A percentile compares a stretch with the other conserved stretches of the same genome.
phyloP scores from a whole-genome alignment of 2,888 invertebrate species.

The Disparrhopalites patrizii region DNA sequence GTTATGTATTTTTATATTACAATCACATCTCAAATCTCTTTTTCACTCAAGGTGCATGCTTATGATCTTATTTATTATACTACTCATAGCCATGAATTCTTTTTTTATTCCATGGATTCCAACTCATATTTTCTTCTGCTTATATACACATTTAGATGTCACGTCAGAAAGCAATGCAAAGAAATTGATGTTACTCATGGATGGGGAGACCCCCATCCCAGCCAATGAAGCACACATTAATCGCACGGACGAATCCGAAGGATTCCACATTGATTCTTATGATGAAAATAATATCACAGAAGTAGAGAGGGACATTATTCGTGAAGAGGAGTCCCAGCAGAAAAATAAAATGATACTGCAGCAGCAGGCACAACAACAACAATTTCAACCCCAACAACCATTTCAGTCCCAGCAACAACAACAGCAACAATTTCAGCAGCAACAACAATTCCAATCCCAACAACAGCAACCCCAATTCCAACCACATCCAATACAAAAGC shows the following conservation, averaged over 20 bases:
- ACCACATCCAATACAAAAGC: background rate
- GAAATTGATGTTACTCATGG: slow-evolving; percentile 24
- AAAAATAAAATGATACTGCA: too few species aligned
- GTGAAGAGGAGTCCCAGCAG: background rate
- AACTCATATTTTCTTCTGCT: too few species aligned
- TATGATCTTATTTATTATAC: too few species aligned
- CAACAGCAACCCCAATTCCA: too few species aligned
- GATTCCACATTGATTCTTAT: slow-evolving; percentile 19
- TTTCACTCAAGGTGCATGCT: too few species aligned
- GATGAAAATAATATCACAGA: slow-evolving; percentile 19
- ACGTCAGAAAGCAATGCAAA: background rate
- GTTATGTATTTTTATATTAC: too few species aligned
- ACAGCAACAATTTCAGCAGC: background rate
- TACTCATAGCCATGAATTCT: too few species aligned
- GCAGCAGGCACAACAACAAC: too few species aligned
- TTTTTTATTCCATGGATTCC: too few species aligned
- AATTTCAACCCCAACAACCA: background rate
- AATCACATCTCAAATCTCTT: too few species aligned
- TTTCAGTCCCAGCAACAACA: background rate
- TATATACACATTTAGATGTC: slow-evolving; percentile 6
- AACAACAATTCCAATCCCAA: too few species aligned
- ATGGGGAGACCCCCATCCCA: slow-evolving; percentile 16
- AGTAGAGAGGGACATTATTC: slow-evolving; percentile 16
- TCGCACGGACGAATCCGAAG: slow-evolving; percentile 23
- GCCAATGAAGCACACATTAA: slow-evolving; percentile 14